These are phyloP conservation scores for Poicephalus meyeri DNA, from an alignment of 2,113 vertebrate species.

Conservation along the genomic window DNA sequence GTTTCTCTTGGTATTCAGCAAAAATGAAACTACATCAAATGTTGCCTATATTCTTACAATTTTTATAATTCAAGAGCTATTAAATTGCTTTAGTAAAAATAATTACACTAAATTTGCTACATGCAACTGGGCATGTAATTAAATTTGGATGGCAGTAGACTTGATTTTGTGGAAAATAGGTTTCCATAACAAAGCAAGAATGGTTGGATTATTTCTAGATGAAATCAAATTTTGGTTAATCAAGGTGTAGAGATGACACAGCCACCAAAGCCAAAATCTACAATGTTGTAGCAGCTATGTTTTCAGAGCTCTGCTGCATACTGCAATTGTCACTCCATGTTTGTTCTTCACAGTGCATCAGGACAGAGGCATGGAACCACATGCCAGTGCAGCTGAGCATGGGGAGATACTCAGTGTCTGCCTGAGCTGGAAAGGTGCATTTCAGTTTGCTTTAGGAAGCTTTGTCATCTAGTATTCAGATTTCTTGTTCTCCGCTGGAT, in stretches of 20 bases:
- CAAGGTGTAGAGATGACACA: not conserved
- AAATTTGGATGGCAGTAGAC: not conserved
- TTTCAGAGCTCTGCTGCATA: not conserved
- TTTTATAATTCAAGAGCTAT: not conserved
- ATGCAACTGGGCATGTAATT: not conserved
- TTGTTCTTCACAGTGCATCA: accelerated
- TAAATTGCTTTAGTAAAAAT: not conserved
- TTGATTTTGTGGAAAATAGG: not conserved
- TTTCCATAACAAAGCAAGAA: not conserved
- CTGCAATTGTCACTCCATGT: not conserved
- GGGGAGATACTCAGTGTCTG: not conserved
- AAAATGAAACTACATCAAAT: not conserved
- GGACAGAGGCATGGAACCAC: accelerated
- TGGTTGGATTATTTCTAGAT: not conserved
- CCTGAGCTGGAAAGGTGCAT: not conserved
- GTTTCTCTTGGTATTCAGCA: not conserved
- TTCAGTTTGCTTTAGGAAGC: not conserved
- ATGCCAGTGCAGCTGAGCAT: accelerated
- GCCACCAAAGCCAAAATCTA: not conserved
- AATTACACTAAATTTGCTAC: not conserved
- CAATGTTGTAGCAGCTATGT: accelerated
- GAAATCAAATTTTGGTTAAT: not conserved
- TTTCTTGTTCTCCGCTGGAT: not conserved
- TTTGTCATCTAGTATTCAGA: not conserved
- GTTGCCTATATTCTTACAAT: not conserved